These are phyloP conservation scores for Clamator glandarius DNA, from an alignment of 2,797 vertebrate genomes.

Conservation along the genomic window DNA sequence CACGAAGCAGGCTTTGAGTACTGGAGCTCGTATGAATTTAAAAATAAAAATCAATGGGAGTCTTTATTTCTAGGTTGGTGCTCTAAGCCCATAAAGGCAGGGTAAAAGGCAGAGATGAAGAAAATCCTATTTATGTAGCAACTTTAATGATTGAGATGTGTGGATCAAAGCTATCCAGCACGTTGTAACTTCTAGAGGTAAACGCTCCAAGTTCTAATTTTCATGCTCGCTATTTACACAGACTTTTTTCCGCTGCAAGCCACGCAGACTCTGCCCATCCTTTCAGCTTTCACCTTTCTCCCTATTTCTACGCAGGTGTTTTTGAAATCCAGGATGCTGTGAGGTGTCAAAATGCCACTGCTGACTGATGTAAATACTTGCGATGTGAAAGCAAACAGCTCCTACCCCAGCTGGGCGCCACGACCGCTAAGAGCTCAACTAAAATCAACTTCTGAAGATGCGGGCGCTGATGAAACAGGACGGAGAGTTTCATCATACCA, in stretches of 20 bases:
- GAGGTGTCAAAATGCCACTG: slow-evolving; percentile 8
- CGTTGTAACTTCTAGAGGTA: slow-evolving; percentile 5
- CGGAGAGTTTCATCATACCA: slow-evolving; percentile 57
- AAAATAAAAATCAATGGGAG: slow-evolving; percentile 32
- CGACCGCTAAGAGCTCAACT: background rate
- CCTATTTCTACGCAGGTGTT: background rate
- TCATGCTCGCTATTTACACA: slow-evolving; percentile 20
- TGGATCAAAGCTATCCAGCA: slow-evolving; percentile 23
- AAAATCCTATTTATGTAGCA: slow-evolving; percentile 47
- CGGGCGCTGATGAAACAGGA: slow-evolving; percentile 53
- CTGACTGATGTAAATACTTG: slow-evolving; percentile 1
- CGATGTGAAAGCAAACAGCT: slow-evolving; percentile 16
- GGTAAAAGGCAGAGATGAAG: slow-evolving; percentile 6
- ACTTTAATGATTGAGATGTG: slow-evolving; percentile 4
- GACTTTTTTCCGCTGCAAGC: background rate
- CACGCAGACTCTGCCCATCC: background rate
- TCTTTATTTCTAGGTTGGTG: slow-evolving; percentile 22
- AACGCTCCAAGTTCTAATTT: background rate
- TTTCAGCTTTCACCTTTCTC: slow-evolving; percentile 16
- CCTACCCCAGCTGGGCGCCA: background rate
- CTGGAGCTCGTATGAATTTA: background rate
- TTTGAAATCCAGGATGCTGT: slow-evolving; percentile 16
- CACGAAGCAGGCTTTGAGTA: slow-evolving; percentile 1
- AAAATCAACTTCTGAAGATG: slow-evolving; percentile 34
- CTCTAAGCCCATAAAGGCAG: slow-evolving; percentile 29